Percentiles rank a stretch among this genome's conserved stretches.
These are phyloP conservation scores for Callosobruchus maculatus DNA, from an alignment of 2,888 invertebrate species.

Conservation along the genomic window DNA sequence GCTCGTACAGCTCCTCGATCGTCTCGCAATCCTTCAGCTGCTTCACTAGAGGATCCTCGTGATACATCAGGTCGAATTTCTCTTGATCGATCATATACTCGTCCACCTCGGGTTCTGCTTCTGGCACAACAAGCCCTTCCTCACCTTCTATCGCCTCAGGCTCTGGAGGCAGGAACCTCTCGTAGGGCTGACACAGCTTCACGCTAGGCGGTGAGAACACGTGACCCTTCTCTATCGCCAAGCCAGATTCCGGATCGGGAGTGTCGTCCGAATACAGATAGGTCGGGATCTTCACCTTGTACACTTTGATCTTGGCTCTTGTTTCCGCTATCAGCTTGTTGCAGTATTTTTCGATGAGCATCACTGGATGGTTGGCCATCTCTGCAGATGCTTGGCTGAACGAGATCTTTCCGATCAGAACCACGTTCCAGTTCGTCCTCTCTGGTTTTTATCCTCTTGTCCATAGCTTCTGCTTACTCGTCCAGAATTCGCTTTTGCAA, in stretches of 20 bases:
- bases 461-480: slow-evolving; percentile 62
- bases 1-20: slow-evolving; percentile 19
- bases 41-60: slow-evolving; percentile 61
- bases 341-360: slow-evolving; percentile 59
- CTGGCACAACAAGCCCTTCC: neutral
- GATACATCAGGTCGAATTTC: slow-evolving; percentile 58
- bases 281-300: slow-evolving; percentile 43
- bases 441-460: slow-evolving; percentile 59
- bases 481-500: slow-evolving; percentile 61
- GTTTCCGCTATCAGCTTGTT: slow-evolving; percentile 51
- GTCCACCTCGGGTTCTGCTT: slow-evolving; percentile 38
- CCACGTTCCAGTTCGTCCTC: slow-evolving; percentile 63
- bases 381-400: slow-evolving; percentile 64
- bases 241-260: slow-evolving; percentile 44
- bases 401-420: slow-evolving; percentile 64
- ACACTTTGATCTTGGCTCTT: slow-evolving; percentile 49
- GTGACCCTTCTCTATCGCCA: slow-evolving; percentile 50
- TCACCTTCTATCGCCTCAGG: slow-evolving; percentile 47
- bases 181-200: slow-evolving; percentile 46
- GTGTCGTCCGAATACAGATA: slow-evolving; percentile 46
- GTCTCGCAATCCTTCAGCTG: slow-evolving; percentile 58
- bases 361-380: slow-evolving; percentile 64
- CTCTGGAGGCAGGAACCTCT: slow-evolving; percentile 20
- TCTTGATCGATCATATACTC: slow-evolving; percentile 59
- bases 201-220: slow-evolving; percentile 44